phyloP scores from a whole-genome alignment of 2,888 invertebrate species.

The Biston stratarius region DNA sequence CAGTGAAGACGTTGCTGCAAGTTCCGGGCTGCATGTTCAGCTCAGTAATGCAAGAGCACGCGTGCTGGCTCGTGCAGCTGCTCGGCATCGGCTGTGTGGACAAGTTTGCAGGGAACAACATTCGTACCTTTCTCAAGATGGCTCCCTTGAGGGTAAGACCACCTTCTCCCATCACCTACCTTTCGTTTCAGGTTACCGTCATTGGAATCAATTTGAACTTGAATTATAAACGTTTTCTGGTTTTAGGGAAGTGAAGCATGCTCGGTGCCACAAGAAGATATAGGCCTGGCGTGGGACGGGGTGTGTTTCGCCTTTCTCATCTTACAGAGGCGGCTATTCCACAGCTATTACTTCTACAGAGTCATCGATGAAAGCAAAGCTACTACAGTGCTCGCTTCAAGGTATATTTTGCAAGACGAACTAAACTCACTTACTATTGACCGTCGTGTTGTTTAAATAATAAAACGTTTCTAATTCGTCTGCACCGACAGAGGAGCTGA shows the following conservation, averaged over 20 bases:
- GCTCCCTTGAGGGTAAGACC: constrained; percentile 62
- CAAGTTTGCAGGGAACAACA: constrained; percentile 87
- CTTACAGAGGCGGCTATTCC: constrained; percentile 96
- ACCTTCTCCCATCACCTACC: not conserved
- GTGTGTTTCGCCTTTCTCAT: constrained; percentile 97
- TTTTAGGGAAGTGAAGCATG: constrained; percentile 81
- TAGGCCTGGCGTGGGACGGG: constrained; percentile 97
- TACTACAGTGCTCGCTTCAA: constrained; percentile 96
- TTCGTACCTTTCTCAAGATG: constrained; percentile 75
- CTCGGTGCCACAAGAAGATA: constrained; percentile 91
- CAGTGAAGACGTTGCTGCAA: constrained; percentile 94
- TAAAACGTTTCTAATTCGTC: not conserved
- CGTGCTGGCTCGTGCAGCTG: constrained; percentile 93
- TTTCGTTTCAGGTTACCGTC: too few species aligned
- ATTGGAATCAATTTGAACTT: too few species aligned
- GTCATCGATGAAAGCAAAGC: constrained; percentile 98
- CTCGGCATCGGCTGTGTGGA: constrained; percentile 96
- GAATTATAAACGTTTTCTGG: constrained; percentile 7
- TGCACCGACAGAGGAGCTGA: constrained; percentile 96
- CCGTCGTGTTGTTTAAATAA: not conserved
- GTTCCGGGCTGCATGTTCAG: constrained; percentile 96
- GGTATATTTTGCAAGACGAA: constrained; percentile 75
- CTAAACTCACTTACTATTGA: not conserved
- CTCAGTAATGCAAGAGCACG: constrained; percentile 83
- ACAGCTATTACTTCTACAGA: constrained; percentile 98